phyloP scores from a whole-genome alignment of 2,797 vertebrate species.

The Myotis findleyi region DNA sequence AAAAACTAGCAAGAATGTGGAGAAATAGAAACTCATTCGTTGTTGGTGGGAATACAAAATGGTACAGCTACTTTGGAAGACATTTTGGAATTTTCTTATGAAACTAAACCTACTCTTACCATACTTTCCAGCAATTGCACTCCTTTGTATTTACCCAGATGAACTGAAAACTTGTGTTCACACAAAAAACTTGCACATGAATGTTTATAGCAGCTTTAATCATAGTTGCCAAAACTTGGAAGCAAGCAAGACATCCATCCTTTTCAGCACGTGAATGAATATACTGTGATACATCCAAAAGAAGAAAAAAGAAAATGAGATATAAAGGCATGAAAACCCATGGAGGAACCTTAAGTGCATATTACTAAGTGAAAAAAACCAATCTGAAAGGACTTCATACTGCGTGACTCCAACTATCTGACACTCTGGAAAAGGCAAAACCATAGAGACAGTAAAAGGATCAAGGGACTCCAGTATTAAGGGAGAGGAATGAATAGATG shows the following conservation, averaged over 20 bases:
- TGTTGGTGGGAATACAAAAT: conserved; percentile 19
- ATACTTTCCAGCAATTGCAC: neutral
- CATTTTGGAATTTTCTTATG: conserved; percentile 40
- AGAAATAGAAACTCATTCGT: neutral
- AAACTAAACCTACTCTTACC: conserved; percentile 34
- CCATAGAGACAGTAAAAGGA: neutral
- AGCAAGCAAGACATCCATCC: neutral
- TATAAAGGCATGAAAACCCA: neutral
- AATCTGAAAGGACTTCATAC: conserved; percentile 10
- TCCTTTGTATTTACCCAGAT: conserved; percentile 21
- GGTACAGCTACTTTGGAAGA: neutral
- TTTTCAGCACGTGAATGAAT: neutral
- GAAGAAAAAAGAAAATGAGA: neutral
- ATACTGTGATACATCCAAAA: neutral
- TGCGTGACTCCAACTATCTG: conserved; percentile 4
- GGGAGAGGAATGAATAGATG: neutral
- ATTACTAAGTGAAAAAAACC: conserved; percentile 27
- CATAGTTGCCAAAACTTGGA: conserved; percentile 31
- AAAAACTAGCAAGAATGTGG: neutral
- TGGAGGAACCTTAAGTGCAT: neutral
- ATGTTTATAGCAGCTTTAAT: conserved; percentile 39
- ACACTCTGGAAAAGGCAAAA: conserved; percentile 55
- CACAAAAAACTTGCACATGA: neutral
- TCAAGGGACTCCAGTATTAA: conserved; percentile 23
- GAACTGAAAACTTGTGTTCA: conserved; percentile 6